A percentile compares a stretch with the other conserved stretches of the same genome.
Evolutionary conservation across 2,888 invertebrate genomes (phyloP).

Genomic region (Enoplolaimus lenunculus): DNA sequence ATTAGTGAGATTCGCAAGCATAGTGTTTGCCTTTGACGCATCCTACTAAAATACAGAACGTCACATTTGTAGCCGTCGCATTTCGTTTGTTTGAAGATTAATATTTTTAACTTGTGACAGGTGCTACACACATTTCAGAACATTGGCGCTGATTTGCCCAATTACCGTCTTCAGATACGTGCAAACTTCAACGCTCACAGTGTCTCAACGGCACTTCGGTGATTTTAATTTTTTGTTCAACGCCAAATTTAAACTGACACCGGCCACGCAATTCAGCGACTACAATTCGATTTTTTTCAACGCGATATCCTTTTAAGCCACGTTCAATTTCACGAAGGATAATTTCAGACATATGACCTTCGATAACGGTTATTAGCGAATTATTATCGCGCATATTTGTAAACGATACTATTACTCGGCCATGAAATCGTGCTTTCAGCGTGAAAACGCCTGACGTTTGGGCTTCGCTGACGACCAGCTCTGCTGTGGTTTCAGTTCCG

Average conservation of each 20-base stretch:
- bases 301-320: slow-evolving; percentile 26
- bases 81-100: too few relatives aligned
- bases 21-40: too few relatives aligned
- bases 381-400: slow-evolving; percentile 35
- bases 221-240: slow-evolving; percentile 42
- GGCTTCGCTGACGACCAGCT: slow-evolving; percentile 41
- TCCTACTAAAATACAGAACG: too few relatives aligned
- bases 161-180: too few relatives aligned
- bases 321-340: slow-evolving; percentile 20
- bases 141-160: too few relatives aligned
- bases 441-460: slow-evolving; percentile 40
- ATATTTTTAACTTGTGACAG: too few relatives aligned
- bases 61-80: too few relatives aligned
- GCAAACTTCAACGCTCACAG: neutral
- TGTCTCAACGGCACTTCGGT: slow-evolving; percentile 29
- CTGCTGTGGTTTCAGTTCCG: slow-evolving; percentile 39
- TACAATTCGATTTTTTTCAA: slow-evolving; percentile 26
- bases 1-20: too few relatives aligned
- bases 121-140: too few relatives aligned
- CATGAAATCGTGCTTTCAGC: slow-evolving; percentile 39
- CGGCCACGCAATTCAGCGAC: slow-evolving; percentile 36
- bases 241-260: slow-evolving; percentile 43
- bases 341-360: slow-evolving; percentile 27
- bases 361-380: slow-evolving; percentile 41
- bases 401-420: slow-evolving; percentile 30